These are phyloP conservation scores for Muntiacus reevesi DNA, from an alignment of 2,113 vertebrate species.

Conservation along the genomic window DNA sequence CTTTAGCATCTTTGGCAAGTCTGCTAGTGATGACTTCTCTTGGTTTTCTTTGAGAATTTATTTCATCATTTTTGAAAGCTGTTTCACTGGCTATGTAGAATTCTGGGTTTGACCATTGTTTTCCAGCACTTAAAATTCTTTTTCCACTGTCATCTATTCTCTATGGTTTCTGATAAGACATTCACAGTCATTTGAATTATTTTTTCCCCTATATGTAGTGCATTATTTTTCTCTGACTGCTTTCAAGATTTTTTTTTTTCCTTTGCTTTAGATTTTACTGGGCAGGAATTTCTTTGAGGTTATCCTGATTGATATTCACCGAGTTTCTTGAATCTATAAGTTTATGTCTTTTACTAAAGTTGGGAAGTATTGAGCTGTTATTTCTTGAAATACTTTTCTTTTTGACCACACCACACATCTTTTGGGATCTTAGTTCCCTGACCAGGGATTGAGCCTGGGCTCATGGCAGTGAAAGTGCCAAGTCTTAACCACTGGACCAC, in stretches of 20 bases:
- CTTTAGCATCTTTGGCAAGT: not conserved
- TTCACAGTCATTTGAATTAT: not conserved
- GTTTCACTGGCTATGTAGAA: not conserved
- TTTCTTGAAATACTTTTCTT: not conserved
- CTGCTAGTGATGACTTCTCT: not conserved
- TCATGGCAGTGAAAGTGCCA: not conserved
- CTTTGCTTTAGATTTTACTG: not conserved
- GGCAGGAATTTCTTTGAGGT: not conserved
- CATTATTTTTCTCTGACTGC: not conserved
- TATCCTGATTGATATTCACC: not conserved
- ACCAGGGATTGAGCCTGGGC: not conserved
- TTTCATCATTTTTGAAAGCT: not conserved
- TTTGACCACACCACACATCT: not conserved
- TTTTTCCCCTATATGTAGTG: not conserved
- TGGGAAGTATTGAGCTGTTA: not conserved
- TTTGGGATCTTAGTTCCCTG: not conserved
- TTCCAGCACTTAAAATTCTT: not conserved
- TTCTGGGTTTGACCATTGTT: not conserved
- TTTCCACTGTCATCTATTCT: not conserved
- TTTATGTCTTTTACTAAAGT: not conserved
- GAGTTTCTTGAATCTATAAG: not conserved
- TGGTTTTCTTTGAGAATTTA: slow-evolving; percentile 1
- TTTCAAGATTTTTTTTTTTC: not conserved
- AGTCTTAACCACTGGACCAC: not conserved
- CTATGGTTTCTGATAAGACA: not conserved